Percentiles rank a stretch among this genome's conserved stretches.
These are phyloP conservation scores for Zhuqinia jingwanae DNA, from an alignment of 2,888 invertebrate species.

Conservation along the genomic window DNA sequence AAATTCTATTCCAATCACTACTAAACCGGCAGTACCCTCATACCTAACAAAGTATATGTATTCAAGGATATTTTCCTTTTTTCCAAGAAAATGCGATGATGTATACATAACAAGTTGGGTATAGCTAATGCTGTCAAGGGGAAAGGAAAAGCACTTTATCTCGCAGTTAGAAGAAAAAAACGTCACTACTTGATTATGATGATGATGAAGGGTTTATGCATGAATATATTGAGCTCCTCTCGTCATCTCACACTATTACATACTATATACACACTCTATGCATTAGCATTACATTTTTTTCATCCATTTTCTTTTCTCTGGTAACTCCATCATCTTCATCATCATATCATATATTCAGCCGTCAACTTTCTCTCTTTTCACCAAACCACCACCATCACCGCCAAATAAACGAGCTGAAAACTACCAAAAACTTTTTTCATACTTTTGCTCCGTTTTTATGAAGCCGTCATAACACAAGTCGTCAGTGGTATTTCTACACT, in stretches of 20 bases:
- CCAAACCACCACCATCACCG: not conserved
- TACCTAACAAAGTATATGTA: not conserved
- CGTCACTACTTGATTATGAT: constrained; percentile 44
- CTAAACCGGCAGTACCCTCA: not conserved
- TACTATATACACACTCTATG: not conserved
- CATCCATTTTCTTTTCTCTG: not conserved
- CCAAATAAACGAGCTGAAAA: not conserved
- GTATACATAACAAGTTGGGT: not conserved
- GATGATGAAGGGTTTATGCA: constrained; percentile 50
- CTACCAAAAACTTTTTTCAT: not conserved
- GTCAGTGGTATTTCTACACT: not conserved
- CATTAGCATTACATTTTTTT: not conserved
- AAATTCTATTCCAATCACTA: constrained; percentile 49
- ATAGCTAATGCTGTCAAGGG: constrained; percentile 29
- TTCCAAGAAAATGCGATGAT: not conserved
- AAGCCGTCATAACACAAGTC: constrained; percentile 23
- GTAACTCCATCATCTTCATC: constrained; percentile 41
- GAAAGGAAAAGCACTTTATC: constrained; percentile 50
- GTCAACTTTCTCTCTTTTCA: constrained; percentile 33
- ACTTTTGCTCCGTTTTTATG: constrained; percentile 2
- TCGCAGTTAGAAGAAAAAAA: constrained; percentile 22
- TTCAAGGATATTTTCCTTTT: not conserved
- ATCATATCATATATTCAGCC: constrained; percentile 34
- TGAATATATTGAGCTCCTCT: constrained; percentile 12
- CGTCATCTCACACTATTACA: not conserved